Evolutionary conservation across 37 sponge, comb jelly and placozoan genomes (phyloP).

Genomic region (Ephydatia muelleri): DNA sequence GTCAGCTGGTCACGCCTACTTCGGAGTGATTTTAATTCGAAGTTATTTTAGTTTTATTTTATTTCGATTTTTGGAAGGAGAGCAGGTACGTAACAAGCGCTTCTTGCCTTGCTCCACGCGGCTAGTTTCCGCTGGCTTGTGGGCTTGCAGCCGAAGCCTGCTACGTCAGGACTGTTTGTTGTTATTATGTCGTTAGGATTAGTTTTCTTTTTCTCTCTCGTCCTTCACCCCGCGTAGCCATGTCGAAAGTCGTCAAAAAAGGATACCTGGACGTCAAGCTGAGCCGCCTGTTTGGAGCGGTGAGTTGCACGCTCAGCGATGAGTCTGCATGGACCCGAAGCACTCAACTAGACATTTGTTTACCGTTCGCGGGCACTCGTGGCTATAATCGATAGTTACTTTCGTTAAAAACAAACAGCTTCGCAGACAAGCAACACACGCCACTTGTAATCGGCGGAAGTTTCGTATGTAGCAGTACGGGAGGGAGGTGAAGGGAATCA

Average conservation of each 20-base stretch:
- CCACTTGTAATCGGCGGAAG: too few species aligned
- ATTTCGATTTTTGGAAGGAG: too few species aligned
- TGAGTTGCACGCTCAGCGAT: conserved; percentile 28
- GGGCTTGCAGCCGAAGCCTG: neutral
- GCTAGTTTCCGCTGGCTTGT: neutral
- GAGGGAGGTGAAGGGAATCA: too few species aligned
- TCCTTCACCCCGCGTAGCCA: neutral
- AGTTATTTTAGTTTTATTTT: too few species aligned
- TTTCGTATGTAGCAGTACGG: too few species aligned
- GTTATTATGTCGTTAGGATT: neutral
- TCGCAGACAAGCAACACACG: too few species aligned
- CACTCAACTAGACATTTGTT: too few species aligned
- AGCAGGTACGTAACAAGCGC: too few species aligned
- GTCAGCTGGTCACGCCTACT: neutral
- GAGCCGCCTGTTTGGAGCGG: conserved; percentile 51
- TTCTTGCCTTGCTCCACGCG: neutral
- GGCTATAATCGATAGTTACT: neutral
- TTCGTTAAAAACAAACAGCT: neutral
- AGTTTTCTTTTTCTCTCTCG: neutral
- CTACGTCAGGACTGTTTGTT: neutral
- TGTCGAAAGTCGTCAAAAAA: conserved; percentile 73
- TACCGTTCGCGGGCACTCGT: too few species aligned
- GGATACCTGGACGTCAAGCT: conserved; percentile 70
- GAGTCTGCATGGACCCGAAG: neutral
- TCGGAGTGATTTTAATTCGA: conserved; percentile 13